Base-by-base conservation (phyloP, 2,888 invertebrate genomes). In the Heteromurus nitidus region DNA sequence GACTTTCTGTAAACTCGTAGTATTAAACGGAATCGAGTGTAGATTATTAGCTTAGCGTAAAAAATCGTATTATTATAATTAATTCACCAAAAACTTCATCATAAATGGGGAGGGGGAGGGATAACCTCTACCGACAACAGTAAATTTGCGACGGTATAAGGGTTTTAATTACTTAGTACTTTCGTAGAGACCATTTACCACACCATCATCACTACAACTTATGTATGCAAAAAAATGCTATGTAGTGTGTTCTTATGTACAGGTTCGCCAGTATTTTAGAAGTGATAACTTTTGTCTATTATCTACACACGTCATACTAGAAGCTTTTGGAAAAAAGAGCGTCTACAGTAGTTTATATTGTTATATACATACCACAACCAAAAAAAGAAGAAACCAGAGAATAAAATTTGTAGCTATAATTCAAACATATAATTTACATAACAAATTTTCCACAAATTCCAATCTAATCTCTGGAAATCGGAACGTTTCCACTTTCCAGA, bases 231-330 rank as follows among this genome's bases (percentile, higher is more conserved):
- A 9, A 13, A 30, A 18, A 20, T 36, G 30, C 11, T 5, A 36
- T 31, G 62, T 44, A 65, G 65, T 44, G 20, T 65, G 55, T 36
- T 53, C 53, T 60, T 69, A 47, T 77, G 69, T n/a, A n/a, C n/a
- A n/a, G n/a, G n/a, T n/a, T n/a, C n/a, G n/a, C n/a, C 68, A 77
- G 68, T 77, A 77, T 69, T 69, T 68, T 69, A 77, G 68, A 58
- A 58, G 76, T 69, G 50, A 77, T 60, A 50, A 60, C 60, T 55
- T 75, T 65, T 26, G 13, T 13, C 13, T 68, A 58, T 16, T 26
- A 31, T 9, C 7, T 50, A 50, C 18, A 50, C 7, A 50, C 55
- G n/a, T n/a, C n/a, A 47, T 22, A 62, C 3, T 55, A 55, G 44
- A 68, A 62, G 7, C 28, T 24, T 22, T 11, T 5, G 50, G n/a